Base-by-base conservation (phyloP, 1,140 invertebrate genomes). In the Spodoptera litura region DNA sequence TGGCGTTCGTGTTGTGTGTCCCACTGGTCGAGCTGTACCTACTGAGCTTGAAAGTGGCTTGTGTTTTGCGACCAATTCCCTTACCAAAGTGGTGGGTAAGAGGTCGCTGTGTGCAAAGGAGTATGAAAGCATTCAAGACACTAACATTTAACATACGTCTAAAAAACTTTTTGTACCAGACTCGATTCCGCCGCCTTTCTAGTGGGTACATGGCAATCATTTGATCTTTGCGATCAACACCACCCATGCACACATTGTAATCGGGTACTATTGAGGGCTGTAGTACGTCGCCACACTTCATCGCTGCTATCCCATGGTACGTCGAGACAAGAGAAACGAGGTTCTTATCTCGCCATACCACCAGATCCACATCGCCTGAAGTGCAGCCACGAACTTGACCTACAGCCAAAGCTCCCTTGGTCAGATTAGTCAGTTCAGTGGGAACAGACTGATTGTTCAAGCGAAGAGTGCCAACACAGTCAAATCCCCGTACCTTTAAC, bases 401-500 rank as follows among this genome's bases (percentile, higher is more conserved):
- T 5, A 53, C 52, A 5, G 13, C n/a, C 56, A 58, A 15, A 11
- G n/a, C 20, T 25, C 10, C 3, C 27, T 58, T 58, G n/a, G 56
- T 25, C 0, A n/a, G 6, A n/a, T n/a, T 5, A 1, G 4, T n/a
- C 15, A 15, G 52, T n/a, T 13, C 52, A n/a, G 12, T 6, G 11
- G 52, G 52, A 6, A 55, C 52, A n/a, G n/a, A 55, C 2, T 58
- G 9, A 25, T 4, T 20, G 56, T 58, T 55, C 0, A n/a, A 6
- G 8, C 56, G 56, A 4, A 58, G 56, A 2, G 56, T 58, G 2
- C 20, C 20, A 3, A 58, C n/a, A 9, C 56, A 58, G 56, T 58
- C 56, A 5, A 53, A 53, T 13, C 52, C 52, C 12, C 52, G 52
- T 13, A 62, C 35, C 62, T 81, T 81, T 27, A 78, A 31, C 10